phyloP scores from a whole-genome alignment of 1,140 invertebrate species.

The Plectrocnemia conspersa region DNA sequence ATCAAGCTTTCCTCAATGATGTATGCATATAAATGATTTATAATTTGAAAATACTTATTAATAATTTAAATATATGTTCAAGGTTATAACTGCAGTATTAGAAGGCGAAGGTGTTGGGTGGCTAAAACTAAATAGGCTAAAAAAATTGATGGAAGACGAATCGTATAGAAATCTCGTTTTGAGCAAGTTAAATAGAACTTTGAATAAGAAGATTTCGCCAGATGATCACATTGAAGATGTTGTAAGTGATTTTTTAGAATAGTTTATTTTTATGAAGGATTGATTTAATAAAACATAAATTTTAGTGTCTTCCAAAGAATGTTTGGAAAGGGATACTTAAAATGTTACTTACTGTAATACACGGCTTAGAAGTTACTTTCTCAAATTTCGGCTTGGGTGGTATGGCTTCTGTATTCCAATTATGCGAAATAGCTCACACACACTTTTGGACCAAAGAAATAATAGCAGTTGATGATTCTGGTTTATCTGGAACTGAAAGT shows the following conservation, averaged over 20 bases:
- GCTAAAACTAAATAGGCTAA: slow-evolving; percentile 90
- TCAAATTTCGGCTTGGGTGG: slow-evolving; percentile 92
- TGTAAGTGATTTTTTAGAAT: slow-evolving; percentile 57
- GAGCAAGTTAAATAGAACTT: slow-evolving; percentile 89
- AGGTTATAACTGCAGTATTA: slow-evolving; percentile 86
- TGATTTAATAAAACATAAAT: slow-evolving; percentile 20
- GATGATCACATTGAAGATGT: slow-evolving; percentile 98
- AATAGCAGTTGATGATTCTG: slow-evolving; percentile 29
- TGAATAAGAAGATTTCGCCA: slow-evolving; percentile 89
- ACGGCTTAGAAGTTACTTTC: slow-evolving; percentile 89
- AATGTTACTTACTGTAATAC: slow-evolving; percentile 80
- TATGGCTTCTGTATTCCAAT: slow-evolving; percentile 94
- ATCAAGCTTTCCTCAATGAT: slow-evolving; percentile 83
- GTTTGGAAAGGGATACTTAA: slow-evolving; percentile 98
- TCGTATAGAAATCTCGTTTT: slow-evolving; percentile 95
- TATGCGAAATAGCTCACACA: slow-evolving; percentile 97
- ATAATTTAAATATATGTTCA: slow-evolving; percentile 36
- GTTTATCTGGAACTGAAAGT: slow-evolving; percentile 15
- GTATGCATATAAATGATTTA: slow-evolving; percentile 47
- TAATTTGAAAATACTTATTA: slow-evolving; percentile 16
- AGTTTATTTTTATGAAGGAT: slow-evolving; percentile 2
- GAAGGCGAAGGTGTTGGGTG: slow-evolving; percentile 96
- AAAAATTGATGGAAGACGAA: slow-evolving; percentile 98
- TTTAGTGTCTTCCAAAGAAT: slow-evolving; percentile 76
- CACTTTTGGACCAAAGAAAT: slow-evolving; percentile 94